Conservation (phyloP, 1,140 invertebrate species). For the Anoplophora glabripennis region DNA sequence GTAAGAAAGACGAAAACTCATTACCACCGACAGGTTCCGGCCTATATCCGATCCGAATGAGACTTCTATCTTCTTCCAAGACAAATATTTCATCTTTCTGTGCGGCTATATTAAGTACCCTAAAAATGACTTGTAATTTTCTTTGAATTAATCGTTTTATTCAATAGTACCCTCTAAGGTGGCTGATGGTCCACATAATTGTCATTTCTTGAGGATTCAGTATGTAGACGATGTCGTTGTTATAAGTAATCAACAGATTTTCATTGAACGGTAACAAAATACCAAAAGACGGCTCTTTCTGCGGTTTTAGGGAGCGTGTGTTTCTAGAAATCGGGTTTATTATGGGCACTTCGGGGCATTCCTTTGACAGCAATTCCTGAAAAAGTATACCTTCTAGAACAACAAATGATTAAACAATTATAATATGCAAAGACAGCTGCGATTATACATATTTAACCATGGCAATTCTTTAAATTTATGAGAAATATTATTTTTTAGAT, state of each 20-base stretch:
- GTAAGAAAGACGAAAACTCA: background rate
- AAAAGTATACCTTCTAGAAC: conserved; percentile 28
- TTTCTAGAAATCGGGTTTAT: conserved; percentile 62
- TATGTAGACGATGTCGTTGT: conserved; percentile 67
- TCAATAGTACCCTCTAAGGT: conserved; percentile 46
- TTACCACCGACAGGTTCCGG: conserved; percentile 53
- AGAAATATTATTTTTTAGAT: too few species aligned
- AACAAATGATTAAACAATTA: too few species aligned
- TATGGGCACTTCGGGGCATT: conserved; percentile 62
- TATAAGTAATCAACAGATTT: conserved; percentile 71
- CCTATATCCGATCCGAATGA: conserved; percentile 61
- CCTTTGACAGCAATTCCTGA: conserved; percentile 37
- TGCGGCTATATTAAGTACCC: conserved; percentile 61
- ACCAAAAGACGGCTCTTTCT: conserved; percentile 64
- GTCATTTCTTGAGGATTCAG: conserved; percentile 65
- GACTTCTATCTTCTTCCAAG: conserved; percentile 64
- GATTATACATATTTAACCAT: too few species aligned
- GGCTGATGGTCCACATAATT: conserved; percentile 53
- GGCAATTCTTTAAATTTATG: too few species aligned
- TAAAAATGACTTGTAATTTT: conserved; percentile 33
- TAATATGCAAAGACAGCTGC: too few species aligned
- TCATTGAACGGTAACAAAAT: conserved; percentile 65
- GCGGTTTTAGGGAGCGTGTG: conserved; percentile 49
- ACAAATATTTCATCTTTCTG: conserved; percentile 78
- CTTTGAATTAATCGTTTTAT: background rate